These are phyloP conservation scores for Xiphias gladius DNA, from an alignment of 2,113 vertebrate genomes.

Conservation along the genomic window DNA sequence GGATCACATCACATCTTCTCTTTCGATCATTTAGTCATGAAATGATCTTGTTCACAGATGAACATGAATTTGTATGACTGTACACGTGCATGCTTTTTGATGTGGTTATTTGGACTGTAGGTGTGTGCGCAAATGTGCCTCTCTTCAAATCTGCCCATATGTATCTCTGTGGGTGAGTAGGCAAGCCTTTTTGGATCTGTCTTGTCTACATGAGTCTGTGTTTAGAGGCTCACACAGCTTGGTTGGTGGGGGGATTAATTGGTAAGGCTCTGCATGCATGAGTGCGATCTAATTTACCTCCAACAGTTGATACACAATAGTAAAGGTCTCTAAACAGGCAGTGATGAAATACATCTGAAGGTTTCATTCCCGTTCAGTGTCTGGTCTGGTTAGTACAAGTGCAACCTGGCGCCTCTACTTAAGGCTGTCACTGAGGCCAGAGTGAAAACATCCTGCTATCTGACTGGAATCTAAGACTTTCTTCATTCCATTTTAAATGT, in stretches of 20 bases:
- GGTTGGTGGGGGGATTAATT: slow-evolving; percentile 77
- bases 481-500: slow-evolving; percentile 78
- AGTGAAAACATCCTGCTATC: slow-evolving; percentile 66
- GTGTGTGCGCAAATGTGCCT: slow-evolving; percentile 39
- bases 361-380: slow-evolving; percentile 67
- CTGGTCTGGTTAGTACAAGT: slow-evolving; percentile 70
- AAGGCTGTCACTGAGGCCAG: slow-evolving; percentile 37
- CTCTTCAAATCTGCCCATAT: slow-evolving; percentile 35
- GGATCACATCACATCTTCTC: not conserved
- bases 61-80: not conserved
- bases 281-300: slow-evolving; percentile 81
- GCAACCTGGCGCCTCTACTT: slow-evolving; percentile 43
- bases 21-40: not conserved
- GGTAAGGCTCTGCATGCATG: slow-evolving; percentile 74
- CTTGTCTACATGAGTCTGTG: slow-evolving; percentile 47
- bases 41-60: not conserved
- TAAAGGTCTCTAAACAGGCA: slow-evolving; percentile 70
- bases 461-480: slow-evolving; percentile 69
- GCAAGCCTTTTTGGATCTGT: slow-evolving; percentile 41
- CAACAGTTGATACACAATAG: slow-evolving; percentile 75
- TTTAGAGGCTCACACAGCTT: slow-evolving; percentile 31
- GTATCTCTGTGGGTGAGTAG: slow-evolving; percentile 44
- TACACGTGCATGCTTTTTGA: not conserved
- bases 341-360: slow-evolving; percentile 77
- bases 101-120: slow-evolving; percentile 37